Conservation (phyloP, 2,888 invertebrate genomes). For the Psylliodes chrysocephalus region DNA sequence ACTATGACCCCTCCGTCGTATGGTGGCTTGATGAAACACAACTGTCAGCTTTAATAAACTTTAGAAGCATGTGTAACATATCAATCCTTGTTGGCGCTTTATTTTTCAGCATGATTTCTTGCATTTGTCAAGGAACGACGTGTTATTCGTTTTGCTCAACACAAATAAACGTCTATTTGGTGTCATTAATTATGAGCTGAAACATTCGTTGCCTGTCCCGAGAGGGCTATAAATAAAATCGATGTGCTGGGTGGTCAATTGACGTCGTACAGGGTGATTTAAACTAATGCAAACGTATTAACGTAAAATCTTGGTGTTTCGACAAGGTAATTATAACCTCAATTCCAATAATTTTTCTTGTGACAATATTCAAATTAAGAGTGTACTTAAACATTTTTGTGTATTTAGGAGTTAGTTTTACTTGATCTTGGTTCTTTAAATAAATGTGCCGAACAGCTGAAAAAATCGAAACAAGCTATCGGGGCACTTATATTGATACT, state of each 20-base stretch:
- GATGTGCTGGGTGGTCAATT: background rate
- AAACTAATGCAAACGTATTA: too few relatives aligned
- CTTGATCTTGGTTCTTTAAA: too few relatives aligned
- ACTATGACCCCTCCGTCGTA: constrained; percentile 34
- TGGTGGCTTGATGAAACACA: constrained; percentile 39
- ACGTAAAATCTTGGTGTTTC: too few relatives aligned
- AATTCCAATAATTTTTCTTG: too few relatives aligned
- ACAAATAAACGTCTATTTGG: constrained; percentile 34
- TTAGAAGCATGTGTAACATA: constrained; percentile 35
- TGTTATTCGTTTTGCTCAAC: constrained; percentile 31
- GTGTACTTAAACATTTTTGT: too few relatives aligned
- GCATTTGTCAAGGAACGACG: constrained; percentile 34
- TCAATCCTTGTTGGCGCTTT: constrained; percentile 39
- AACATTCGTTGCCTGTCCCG: constrained; percentile 5
- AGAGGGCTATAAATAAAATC: constrained; percentile 12
- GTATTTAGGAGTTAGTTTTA: too few relatives aligned
- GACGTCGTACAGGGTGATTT: too few relatives aligned
- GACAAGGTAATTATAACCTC: too few relatives aligned
- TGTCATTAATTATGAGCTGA: constrained; percentile 26
- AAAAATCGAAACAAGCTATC: too few relatives aligned
- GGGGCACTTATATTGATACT: too few relatives aligned
- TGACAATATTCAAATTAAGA: too few relatives aligned
- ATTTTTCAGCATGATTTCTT: constrained; percentile 36
- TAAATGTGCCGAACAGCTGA: too few relatives aligned
- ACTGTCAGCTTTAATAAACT: constrained; percentile 40